These are phyloP conservation scores for Pseudococcus longispinus DNA, from an alignment of 2,888 invertebrate genomes.

Conservation along the genomic window DNA sequence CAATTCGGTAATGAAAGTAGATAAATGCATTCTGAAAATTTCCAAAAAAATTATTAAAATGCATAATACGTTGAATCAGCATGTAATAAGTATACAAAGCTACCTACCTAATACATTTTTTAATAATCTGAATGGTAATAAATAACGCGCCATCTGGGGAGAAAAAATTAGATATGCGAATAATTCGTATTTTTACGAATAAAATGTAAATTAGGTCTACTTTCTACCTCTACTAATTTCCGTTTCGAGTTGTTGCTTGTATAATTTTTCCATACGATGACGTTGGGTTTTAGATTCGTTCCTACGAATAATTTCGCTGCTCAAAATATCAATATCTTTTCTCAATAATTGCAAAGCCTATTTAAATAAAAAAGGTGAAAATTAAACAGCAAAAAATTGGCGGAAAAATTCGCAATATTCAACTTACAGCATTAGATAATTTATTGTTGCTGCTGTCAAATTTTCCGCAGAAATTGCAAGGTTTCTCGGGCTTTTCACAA, in stretches of 20 bases:
- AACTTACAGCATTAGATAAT: not conserved
- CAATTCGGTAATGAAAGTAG: slow-evolving; percentile 3
- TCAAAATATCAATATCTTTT: slow-evolving; percentile 37
- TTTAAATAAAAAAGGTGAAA: not conserved
- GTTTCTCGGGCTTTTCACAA: not conserved
- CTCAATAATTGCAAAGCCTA: slow-evolving; percentile 44
- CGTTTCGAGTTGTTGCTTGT: slow-evolving; percentile 30
- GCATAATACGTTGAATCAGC: not conserved
- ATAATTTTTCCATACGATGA: slow-evolving; percentile 46
- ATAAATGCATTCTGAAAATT: slow-evolving; percentile 35
- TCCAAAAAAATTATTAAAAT: not conserved
- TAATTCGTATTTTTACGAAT: not conserved
- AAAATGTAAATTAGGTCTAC: not conserved
- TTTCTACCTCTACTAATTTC: slow-evolving; percentile 8
- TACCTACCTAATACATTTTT: slow-evolving; percentile 48
- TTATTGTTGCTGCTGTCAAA: not conserved
- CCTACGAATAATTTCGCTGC: slow-evolving; percentile 22
- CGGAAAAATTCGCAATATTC: not conserved
- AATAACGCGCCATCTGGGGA: slow-evolving; percentile 41
- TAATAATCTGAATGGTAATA: slow-evolving; percentile 32
- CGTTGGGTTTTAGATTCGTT: slow-evolving; percentile 40
- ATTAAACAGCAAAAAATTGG: not conserved
- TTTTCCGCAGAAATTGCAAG: not conserved
- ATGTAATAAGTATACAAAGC: not conserved
- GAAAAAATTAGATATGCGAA: not conserved